Conservation (phyloP, 2,113 vertebrate species). For the Perca schrenkii region DNA sequence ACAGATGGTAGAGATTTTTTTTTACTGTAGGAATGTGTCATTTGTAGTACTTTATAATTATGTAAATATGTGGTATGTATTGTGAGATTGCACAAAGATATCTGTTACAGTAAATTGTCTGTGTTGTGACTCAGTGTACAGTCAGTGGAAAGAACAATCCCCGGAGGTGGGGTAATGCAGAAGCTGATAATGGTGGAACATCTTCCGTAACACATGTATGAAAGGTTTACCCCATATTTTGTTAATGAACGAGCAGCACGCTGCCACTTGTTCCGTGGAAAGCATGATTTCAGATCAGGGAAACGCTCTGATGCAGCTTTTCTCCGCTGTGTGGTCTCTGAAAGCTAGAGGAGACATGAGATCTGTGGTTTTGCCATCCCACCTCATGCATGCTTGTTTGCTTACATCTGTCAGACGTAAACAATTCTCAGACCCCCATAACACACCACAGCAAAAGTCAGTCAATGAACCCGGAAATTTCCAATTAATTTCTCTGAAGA, state of each 20-base stretch:
- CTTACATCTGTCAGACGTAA: slow-evolving; percentile 15
- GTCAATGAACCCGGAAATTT: not conserved
- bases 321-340: slow-evolving; percentile 49
- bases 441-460: not conserved
- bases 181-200: not conserved
- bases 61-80: not conserved
- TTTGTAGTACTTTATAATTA: not conserved
- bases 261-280: slow-evolving; percentile 30
- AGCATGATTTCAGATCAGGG: slow-evolving; percentile 6
- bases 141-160: slow-evolving; percentile 45
- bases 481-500: not conserved
- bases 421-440: slow-evolving; percentile 4
- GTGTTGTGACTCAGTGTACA: slow-evolving; percentile 28
- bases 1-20: not conserved
- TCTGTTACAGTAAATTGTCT: not conserved
- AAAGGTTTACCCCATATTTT: not conserved
- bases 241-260: slow-evolving; percentile 16
- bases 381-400: not conserved
- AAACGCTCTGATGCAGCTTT: slow-evolving; percentile 27
- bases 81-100: not conserved
- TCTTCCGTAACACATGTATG: slow-evolving; percentile 9
- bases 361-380: slow-evolving; percentile 21
- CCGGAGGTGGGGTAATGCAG: slow-evolving; percentile 12
- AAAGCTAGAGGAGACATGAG: not conserved
- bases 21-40: not conserved